Evolutionary conservation across 2,113 vertebrate genomes (phyloP).

Genomic region (Sceloporus undulatus): DNA sequence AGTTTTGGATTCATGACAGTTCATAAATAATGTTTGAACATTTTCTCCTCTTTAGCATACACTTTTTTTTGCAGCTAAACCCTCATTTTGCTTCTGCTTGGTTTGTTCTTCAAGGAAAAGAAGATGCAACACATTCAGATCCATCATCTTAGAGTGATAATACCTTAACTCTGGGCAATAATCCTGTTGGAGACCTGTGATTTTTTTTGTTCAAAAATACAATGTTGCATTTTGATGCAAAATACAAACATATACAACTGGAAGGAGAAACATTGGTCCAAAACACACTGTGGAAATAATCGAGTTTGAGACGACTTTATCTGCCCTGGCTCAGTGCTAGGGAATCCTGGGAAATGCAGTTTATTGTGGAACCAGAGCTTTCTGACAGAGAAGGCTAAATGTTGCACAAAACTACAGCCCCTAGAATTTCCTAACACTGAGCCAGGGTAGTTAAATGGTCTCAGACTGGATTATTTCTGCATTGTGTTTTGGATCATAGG

Average conservation of each 20-base stretch:
- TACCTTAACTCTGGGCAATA: not conserved
- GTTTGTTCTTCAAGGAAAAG: not conserved
- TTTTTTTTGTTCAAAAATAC: not conserved
- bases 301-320: no score
- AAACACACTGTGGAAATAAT: no score
- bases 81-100: not conserved
- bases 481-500: no score
- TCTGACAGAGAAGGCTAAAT: no score
- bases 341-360: no score
- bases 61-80: not conserved
- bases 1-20: conserved; percentile 16
- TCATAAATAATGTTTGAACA: conserved; percentile 32
- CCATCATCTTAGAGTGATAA: not conserved
- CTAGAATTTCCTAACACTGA: no score
- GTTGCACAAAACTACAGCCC: no score
- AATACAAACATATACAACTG: not conserved
- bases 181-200: not conserved
- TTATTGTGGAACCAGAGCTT: no score
- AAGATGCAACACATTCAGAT: not conserved
- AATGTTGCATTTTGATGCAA: not conserved
- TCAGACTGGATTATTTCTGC: no score
- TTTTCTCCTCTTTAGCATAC: conserved; percentile 41
- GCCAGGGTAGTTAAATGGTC: no score
- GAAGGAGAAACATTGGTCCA: no score
- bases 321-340: no score